Base-by-base conservation (phyloP, 2,113 vertebrate species). In the Cheirogaleus medius region DNA sequence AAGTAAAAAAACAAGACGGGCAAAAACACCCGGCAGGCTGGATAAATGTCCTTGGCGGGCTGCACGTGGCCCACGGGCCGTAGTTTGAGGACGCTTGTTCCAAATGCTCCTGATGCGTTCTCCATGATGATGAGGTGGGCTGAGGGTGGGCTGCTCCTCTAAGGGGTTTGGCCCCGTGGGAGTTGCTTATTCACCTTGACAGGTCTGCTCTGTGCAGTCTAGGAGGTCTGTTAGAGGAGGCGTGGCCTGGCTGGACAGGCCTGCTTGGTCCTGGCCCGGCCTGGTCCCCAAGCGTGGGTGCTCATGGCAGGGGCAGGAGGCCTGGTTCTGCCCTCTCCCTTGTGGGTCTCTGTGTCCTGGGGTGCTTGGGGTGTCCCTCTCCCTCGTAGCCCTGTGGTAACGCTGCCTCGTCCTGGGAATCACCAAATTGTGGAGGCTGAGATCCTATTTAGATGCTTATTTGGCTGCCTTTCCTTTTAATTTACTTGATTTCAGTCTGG, bases 211-310 rank as follows among this genome's bases (percentile, higher is more conserved):
- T 39, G n/a, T 23, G 42, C 34, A 25, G 25, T 60, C 18, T 34
- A 9, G 69, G 58, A 60, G 64, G 42, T 58, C 3, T 5, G 0
- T 34, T 21, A 8, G 49, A 21, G 34, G 8, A 2, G 34, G 23
- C 42, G 0, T 15, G 18, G 47, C 11, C 11, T 5, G 20, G 12
- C 4, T 20, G 37, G 27, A 1, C 2, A 4, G 4, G 3, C 44
- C 44, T 44, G 20, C 34, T 8, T 2, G 2, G 18, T 2, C 2
- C 39, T 13, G 29, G 42, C 39, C 14, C 20, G 25, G 66, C 73
- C 77, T 6, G 6, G 34, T 4, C 27, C 15, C 8, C 8, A 0
- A 25, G 25, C 11, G 2, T 4, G 25, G 42, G 58, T 32, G 14
- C 68, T 54, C 18, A 10, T 6, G 56, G 14, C 3, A 49, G 37